These are phyloP conservation scores for Venustaconcha ellipsiformis DNA, from an alignment of 1,140 invertebrate species.

Conservation along the genomic window DNA sequence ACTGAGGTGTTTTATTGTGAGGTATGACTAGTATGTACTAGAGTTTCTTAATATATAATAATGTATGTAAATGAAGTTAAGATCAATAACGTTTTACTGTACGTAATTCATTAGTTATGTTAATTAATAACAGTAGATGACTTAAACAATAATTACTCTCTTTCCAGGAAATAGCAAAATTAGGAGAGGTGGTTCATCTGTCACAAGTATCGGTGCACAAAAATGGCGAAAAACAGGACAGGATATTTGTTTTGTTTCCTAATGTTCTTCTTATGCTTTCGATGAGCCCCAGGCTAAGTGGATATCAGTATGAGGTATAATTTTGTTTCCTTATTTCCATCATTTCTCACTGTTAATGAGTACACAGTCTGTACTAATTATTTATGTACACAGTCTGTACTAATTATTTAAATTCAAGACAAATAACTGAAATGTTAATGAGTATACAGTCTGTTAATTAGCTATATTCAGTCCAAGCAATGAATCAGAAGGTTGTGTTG, in stretches of 20 bases:
- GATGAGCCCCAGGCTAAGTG: constrained; percentile 90
- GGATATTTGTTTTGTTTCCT: constrained; percentile 93
- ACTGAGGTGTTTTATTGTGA: too few species aligned
- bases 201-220: constrained; percentile 79
- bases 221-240: constrained; percentile 85
- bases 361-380: not conserved
- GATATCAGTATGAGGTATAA: constrained; percentile 95
- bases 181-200: constrained; percentile 71
- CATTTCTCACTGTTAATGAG: too few species aligned
- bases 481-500: too few species aligned
- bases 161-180: constrained; percentile 67
- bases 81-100: too few species aligned
- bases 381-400: constrained; percentile 11
- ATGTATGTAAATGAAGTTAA: too few species aligned
- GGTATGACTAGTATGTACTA: too few species aligned
- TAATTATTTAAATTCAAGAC: too few species aligned
- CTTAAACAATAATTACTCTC: not conserved
- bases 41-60: too few species aligned
- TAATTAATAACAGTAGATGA: too few species aligned
- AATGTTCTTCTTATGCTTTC: constrained; percentile 89
- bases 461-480: too few species aligned
- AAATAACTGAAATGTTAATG: too few species aligned
- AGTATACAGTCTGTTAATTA: not conserved
- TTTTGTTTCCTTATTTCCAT: not conserved
- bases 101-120: too few species aligned